Conservation (phyloP, 53 echinoderm and acorn worm genomes). For the Echinarachnius parma region DNA sequence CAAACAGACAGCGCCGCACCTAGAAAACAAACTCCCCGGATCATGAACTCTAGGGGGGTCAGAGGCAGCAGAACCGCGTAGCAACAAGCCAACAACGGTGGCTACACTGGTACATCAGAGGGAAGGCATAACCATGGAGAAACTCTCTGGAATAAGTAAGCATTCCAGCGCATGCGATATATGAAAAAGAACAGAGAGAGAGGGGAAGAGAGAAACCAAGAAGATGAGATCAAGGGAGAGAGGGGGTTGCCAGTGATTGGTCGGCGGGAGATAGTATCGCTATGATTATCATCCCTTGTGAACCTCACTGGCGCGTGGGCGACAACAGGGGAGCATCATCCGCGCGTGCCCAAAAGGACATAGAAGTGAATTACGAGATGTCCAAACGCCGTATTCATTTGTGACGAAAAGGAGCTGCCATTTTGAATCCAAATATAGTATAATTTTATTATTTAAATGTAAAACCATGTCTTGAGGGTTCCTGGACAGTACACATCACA, state of each 20-base stretch:
- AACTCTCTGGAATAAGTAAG: too few species aligned
- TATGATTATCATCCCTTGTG: too few species aligned
- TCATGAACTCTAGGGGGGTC: constrained; percentile 4
- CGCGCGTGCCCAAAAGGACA: too few species aligned
- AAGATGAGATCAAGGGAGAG: background rate
- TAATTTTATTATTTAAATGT: too few species aligned
- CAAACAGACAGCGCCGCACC: constrained; percentile 52
- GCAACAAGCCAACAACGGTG: constrained; percentile 15
- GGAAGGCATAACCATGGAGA: background rate
- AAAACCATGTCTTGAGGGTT: too few species aligned
- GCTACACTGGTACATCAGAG: background rate
- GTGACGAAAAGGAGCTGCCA: too few species aligned
- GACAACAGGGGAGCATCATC: too few species aligned
- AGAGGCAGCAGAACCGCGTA: background rate
- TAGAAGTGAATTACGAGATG: too few species aligned
- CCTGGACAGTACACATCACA: too few species aligned
- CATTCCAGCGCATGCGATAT: constrained; percentile 37
- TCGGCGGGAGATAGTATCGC: background rate
- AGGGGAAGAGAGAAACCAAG: constrained; percentile 2
- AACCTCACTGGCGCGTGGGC: too few species aligned
- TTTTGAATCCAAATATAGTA: too few species aligned
- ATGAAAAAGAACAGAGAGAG: background rate
- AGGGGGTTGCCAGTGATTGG: constrained; percentile 19
- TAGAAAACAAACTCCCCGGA: constrained; percentile 44
- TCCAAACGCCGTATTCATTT: too few species aligned